phyloP scores from a whole-genome alignment of 2,113 vertebrate genomes.

The Haplochromis vanheusdeni region DNA sequence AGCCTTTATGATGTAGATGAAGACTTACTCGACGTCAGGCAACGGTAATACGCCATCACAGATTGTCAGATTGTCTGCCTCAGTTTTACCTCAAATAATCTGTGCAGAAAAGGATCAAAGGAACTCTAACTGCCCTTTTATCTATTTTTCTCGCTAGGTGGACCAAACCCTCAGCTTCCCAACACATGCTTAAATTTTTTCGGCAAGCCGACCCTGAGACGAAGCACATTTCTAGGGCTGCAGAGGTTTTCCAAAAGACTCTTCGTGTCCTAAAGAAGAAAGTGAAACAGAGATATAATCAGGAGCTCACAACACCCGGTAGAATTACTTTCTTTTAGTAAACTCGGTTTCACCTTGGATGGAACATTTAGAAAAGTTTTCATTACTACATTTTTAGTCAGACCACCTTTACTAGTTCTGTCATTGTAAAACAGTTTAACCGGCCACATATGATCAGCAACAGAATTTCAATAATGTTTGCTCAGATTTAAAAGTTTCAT shows the following conservation, averaged over 20 bases:
- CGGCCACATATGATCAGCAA: not conserved
- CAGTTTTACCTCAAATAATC: not conserved
- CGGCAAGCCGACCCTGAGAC: slow-evolving; percentile 69
- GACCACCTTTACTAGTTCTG: not conserved
- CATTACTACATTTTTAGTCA: not conserved
- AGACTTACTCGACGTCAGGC: slow-evolving; percentile 14
- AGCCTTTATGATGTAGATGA: slow-evolving; percentile 47
- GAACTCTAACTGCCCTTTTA: not conserved
- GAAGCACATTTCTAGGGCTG: slow-evolving; percentile 66
- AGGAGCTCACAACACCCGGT: slow-evolving; percentile 62
- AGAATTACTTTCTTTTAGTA: not conserved
- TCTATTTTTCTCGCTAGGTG: slow-evolving; percentile 13
- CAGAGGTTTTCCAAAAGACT: slow-evolving; percentile 78
- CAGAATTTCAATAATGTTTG: not conserved
- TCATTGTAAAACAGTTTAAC: not conserved
- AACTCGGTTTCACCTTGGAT: not conserved
- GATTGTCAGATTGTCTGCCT: not conserved
- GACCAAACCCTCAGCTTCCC: slow-evolving; percentile 22
- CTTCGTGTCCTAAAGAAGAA: slow-evolving; percentile 59
- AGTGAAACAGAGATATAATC: slow-evolving; percentile 44
- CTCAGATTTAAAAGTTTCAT: not conserved
- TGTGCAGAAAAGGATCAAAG: not conserved
- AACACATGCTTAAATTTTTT: slow-evolving; percentile 60
- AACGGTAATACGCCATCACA: slow-evolving; percentile 58
- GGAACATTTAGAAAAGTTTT: not conserved